Evolutionary conservation across 2,888 invertebrate species (phyloP).

Genomic region (Cyaniris semiargus): DNA sequence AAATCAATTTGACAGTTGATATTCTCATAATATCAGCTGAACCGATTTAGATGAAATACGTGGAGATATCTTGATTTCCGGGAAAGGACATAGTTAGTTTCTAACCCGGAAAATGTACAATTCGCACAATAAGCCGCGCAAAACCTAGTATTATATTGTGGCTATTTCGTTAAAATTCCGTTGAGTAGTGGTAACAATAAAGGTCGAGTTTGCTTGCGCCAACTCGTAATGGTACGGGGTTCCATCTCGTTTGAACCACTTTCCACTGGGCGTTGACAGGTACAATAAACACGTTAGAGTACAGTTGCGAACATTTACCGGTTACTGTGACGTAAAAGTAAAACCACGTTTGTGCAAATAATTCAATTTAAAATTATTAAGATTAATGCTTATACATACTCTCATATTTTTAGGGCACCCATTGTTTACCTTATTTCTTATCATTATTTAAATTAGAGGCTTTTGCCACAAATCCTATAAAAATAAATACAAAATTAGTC

Average conservation of each 20-base stretch:
- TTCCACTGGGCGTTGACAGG: conserved; percentile 3
- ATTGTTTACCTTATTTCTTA: no score
- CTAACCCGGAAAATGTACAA: neutral
- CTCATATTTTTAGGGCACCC: no score
- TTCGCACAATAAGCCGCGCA: neutral
- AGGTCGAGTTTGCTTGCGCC: conserved; percentile 3
- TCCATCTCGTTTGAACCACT: conserved; percentile 11
- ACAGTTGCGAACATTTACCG: neutral
- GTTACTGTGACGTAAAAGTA: neutral
- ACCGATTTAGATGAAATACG: neutral
- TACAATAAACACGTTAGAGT: conserved; percentile 10
- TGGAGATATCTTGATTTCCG: neutral
- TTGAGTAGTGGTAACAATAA: neutral
- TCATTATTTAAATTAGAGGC: no score
- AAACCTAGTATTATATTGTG: neutral
- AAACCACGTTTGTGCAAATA: neutral
- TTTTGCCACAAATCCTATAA: no score
- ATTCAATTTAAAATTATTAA: no score
- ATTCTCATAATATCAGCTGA: neutral
- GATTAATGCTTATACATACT: no score
- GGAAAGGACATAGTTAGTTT: neutral
- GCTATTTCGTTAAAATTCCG: neutral
- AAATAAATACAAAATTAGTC: no score
- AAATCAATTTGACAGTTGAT: neutral
- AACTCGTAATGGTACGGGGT: conserved; percentile 5